Percentiles rank a stretch among this genome's conserved stretches.
phyloP scores from a whole-genome alignment of 2,888 invertebrate species.

The Globia sparganii region DNA sequence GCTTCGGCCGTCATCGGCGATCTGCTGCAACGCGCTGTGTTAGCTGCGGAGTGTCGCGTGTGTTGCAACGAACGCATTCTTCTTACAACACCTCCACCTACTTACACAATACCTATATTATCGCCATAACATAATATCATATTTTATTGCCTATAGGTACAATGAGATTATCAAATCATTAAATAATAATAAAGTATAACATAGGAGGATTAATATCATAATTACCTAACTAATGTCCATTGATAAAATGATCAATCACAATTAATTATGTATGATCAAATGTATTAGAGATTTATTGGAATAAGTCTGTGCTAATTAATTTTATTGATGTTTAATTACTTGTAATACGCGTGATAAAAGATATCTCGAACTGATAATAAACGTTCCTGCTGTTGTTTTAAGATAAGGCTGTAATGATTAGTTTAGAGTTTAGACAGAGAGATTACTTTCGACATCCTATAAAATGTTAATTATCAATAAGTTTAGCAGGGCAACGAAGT shows the following conservation, averaged over 20 bases:
- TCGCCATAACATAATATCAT: slow-evolving; percentile 47
- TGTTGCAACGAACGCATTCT: slow-evolving; percentile 75
- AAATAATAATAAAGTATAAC: neutral
- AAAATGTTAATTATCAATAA: neutral
- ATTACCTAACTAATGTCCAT: neutral
- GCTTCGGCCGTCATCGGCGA: slow-evolving; percentile 50
- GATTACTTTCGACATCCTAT: neutral
- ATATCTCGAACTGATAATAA: slow-evolving; percentile 38
- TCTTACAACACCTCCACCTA: slow-evolving; percentile 69
- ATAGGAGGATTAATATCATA: slow-evolving; percentile 1
- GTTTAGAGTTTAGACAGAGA: neutral
- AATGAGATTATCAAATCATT: slow-evolving; percentile 27
- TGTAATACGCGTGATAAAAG: slow-evolving; percentile 36
- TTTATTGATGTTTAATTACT: slow-evolving; percentile 41
- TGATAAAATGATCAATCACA: slow-evolving; percentile 30
- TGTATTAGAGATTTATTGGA: slow-evolving; percentile 14
- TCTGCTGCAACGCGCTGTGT: slow-evolving; percentile 56
- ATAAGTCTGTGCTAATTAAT: slow-evolving; percentile 36
- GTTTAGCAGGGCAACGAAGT: neutral
- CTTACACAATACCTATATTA: slow-evolving; percentile 60
- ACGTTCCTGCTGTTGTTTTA: neutral
- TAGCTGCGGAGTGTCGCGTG: slow-evolving; percentile 52
- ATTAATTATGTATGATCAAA: slow-evolving; percentile 20
- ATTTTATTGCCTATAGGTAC: slow-evolving; percentile 44
- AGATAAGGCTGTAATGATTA: slow-evolving; percentile 28